Evolutionary conservation across 2,888 invertebrate species (phyloP).

Genomic region (Cerastis rubricosa): DNA sequence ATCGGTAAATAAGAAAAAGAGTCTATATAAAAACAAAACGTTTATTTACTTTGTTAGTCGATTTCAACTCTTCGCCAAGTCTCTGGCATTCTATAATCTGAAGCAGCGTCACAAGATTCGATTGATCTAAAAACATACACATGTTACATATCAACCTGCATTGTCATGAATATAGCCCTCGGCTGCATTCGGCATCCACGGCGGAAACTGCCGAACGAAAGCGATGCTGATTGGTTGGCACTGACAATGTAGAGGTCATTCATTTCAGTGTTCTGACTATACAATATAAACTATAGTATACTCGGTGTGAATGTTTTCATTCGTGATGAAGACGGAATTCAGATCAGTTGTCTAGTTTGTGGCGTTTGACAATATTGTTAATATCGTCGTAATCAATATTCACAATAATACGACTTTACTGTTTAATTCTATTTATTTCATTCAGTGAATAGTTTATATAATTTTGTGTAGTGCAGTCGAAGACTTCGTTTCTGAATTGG

Average conservation of each 20-base stretch:
- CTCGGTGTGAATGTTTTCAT: background rate
- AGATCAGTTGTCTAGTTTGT: background rate
- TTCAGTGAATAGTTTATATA: background rate
- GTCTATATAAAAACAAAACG: no score
- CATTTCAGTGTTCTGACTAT: conserved; percentile 21
- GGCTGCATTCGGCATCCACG: background rate
- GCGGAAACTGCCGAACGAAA: conserved; percentile 28
- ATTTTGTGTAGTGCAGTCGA: background rate
- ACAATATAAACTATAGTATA: background rate
- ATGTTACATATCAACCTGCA: background rate
- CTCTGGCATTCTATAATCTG: background rate
- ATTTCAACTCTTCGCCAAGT: no score
- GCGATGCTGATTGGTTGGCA: conserved; percentile 33
- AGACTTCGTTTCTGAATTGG: conserved; percentile 2
- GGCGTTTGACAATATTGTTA: background rate
- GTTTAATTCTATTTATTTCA: background rate
- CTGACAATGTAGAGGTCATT: background rate
- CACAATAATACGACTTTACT: background rate
- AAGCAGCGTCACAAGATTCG: background rate
- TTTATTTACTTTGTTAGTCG: no score
- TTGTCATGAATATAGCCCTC: background rate
- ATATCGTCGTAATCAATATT: background rate
- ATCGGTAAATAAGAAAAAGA: no score
- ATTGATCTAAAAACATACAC: background rate
- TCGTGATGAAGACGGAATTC: conserved; percentile 1